A percentile compares a stretch with the other conserved stretches of the same genome.
phyloP scores from a whole-genome alignment of 2,797 vertebrate genomes.

The Peromyscus aztecus region DNA sequence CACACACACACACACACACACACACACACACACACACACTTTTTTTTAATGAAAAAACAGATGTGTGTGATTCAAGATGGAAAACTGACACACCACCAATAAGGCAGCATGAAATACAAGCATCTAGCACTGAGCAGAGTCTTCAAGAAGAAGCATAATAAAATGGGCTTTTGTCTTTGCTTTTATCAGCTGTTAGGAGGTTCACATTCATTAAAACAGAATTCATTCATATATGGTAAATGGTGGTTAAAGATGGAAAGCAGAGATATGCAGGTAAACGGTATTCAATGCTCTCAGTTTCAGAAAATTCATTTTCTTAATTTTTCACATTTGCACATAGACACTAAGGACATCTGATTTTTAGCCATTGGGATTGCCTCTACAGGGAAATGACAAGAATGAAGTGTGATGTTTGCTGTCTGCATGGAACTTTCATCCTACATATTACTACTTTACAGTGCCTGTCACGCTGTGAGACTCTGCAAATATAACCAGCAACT shows the following conservation, averaged over 20 bases:
- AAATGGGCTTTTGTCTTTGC: neutral
- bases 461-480: neutral
- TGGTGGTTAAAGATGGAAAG: neutral
- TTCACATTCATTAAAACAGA: neutral
- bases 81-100: neutral
- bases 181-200: neutral
- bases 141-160: neutral
- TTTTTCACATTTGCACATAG: neutral
- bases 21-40: too few relatives aligned
- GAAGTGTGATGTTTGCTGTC: neutral
- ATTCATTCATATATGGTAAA: neutral
- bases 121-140: neutral
- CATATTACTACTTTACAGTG: neutral
- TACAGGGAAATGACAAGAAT: conserved; percentile 1
- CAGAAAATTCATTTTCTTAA: neutral
- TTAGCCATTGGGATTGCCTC: neutral
- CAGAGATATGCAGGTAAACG: neutral
- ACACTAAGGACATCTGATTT: neutral
- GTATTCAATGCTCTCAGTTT: neutral
- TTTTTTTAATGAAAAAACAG: neutral
- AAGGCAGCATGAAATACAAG: neutral
- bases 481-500: neutral
- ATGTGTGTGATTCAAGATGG: neutral
- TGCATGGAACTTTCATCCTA: neutral
- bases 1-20: neutral